These are phyloP conservation scores for Oryzias javanicus DNA, from an alignment of 2,113 vertebrate genomes.

Conservation along the genomic window DNA sequence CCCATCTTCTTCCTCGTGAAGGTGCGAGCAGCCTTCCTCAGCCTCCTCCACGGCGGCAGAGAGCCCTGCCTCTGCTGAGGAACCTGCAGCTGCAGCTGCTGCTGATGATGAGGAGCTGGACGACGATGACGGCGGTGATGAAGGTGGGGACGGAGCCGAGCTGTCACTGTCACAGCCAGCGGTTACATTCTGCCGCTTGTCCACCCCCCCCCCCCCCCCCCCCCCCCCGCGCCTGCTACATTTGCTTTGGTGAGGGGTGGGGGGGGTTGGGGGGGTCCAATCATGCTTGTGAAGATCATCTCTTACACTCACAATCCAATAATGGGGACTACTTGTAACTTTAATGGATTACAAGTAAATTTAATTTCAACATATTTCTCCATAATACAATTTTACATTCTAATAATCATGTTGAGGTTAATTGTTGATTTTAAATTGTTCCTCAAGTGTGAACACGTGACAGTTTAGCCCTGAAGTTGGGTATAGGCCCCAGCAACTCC, in stretches of 20 bases:
- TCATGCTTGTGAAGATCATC: too few species aligned
- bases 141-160: background rate
- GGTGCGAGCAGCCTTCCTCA: slow-evolving; percentile 33
- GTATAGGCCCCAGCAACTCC: too few species aligned
- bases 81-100: slow-evolving; percentile 34
- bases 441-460: too few species aligned
- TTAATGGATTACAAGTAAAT: too few species aligned
- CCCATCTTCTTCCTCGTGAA: slow-evolving; percentile 65
- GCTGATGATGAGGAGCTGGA: slow-evolving; percentile 26
- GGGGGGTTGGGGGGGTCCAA: background rate
- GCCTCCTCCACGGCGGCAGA: slow-evolving; percentile 25
- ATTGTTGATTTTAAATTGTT: too few species aligned
- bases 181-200: slow-evolving; percentile 31
- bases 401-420: too few species aligned
- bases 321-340: too few species aligned
- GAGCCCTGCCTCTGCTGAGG: slow-evolving; percentile 29
- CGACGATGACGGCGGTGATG: slow-evolving; percentile 32
- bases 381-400: too few species aligned
- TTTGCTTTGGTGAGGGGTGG: slow-evolving; percentile 14
- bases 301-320: too few species aligned
- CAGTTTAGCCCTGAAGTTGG: too few species aligned
- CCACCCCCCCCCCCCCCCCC: slow-evolving; percentile 23
- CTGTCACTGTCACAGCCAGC: slow-evolving; percentile 52
- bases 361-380: too few species aligned
- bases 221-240: slow-evolving; percentile 40